A percentile compares a stretch with the other conserved stretches of the same genome.
Evolutionary conservation across 2,797 vertebrate genomes (phyloP).

Genomic region (Sebastes flavidus): DNA sequence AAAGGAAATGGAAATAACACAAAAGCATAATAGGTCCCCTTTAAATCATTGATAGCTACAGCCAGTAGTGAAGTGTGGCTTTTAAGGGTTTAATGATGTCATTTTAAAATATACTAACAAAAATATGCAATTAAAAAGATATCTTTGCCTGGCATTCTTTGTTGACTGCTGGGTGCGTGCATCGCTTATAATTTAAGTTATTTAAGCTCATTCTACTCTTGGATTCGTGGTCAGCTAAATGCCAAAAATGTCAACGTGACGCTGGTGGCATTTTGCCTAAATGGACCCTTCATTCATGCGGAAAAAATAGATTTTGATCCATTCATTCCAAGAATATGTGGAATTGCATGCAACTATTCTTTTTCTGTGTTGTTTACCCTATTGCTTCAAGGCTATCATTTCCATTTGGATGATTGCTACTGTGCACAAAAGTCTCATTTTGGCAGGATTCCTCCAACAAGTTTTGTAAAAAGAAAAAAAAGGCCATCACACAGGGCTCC

Average conservation of each 20-base stretch:
- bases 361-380: conserved; percentile 41
- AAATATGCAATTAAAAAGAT: not conserved
- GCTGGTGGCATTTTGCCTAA: conserved; percentile 15
- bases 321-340: conserved; percentile 17
- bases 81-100: not conserved
- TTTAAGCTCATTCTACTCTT: conserved; percentile 7
- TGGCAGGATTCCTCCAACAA: conserved; percentile 18
- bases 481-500: conserved; percentile 27
- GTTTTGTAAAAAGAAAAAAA: conserved; percentile 27
- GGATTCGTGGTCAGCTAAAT: not conserved
- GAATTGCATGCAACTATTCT: conserved; percentile 13
- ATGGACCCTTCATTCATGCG: conserved; percentile 3
- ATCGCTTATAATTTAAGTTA: not conserved
- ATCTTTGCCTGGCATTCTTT: not conserved
- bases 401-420: conserved; percentile 51
- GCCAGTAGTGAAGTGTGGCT: not conserved
- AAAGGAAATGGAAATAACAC: too few species aligned
- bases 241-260: not conserved
- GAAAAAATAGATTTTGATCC: conserved; percentile 20
- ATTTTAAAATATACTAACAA: not conserved
- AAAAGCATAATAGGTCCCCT: not conserved
- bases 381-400: conserved; percentile 60
- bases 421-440: conserved; percentile 35
- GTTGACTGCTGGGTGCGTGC: not conserved
- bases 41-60: not conserved